Conservation (phyloP, 1,140 invertebrate species). For the Hestina assimilis region DNA sequence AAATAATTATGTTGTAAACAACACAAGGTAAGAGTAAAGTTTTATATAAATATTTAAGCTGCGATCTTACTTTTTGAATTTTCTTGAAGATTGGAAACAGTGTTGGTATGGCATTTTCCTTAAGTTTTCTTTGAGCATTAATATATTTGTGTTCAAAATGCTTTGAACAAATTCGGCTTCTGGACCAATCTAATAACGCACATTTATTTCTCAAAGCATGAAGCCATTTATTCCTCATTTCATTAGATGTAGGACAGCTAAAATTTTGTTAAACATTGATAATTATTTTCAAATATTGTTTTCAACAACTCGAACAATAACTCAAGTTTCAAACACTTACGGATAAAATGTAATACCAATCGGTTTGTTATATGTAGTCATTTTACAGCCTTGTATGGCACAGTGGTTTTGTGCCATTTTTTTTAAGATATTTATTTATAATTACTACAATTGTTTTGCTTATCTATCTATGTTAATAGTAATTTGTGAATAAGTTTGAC, state of each 20-base stretch:
- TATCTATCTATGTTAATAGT: too few species aligned
- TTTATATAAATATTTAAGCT: background rate
- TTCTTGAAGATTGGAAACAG: conserved; percentile 37
- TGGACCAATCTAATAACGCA: conserved; percentile 51
- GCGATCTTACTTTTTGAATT: conserved; percentile 21
- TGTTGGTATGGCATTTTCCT: conserved; percentile 55
- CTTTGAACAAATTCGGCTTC: conserved; percentile 62
- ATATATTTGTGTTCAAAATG: conserved; percentile 66
- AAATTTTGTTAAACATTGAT: conserved; percentile 25
- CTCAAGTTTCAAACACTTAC: conserved; percentile 38
- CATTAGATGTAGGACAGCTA: conserved; percentile 52
- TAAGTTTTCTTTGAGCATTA: conserved; percentile 52
- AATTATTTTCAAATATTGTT: background rate
- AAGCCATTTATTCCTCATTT: conserved; percentile 64
- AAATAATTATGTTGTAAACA: too few species aligned
- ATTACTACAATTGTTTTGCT: too few species aligned
- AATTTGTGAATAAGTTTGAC: too few species aligned
- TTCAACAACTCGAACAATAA: background rate
- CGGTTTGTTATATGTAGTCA: conserved; percentile 48
- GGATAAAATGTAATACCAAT: conserved; percentile 45
- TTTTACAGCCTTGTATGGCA: conserved; percentile 51
- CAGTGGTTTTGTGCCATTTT: conserved; percentile 45
- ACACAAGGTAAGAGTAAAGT: too few species aligned
- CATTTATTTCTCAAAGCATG: conserved; percentile 57
- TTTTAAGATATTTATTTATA: too few species aligned